phyloP scores from a whole-genome alignment of 2,888 invertebrate genomes.

The Dexiosoma caninum region DNA sequence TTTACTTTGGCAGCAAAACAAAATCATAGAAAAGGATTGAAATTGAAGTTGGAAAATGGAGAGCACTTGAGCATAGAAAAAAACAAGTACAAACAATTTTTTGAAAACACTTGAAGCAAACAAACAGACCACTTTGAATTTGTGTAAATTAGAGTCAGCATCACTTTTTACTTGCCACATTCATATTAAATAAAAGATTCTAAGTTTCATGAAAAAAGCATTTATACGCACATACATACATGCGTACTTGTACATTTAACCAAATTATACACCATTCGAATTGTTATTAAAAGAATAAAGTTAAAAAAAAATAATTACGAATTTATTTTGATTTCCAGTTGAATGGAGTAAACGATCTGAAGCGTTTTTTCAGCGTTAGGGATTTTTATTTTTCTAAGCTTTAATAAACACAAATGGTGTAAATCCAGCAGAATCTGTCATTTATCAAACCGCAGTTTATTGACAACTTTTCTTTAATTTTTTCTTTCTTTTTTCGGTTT shows the following conservation, averaged over 20 bases:
- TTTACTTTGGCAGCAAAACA: conserved; percentile 35
- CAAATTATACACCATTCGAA: too few relatives aligned
- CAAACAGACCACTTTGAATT: conserved; percentile 22
- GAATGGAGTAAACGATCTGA: too few relatives aligned
- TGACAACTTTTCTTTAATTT: conserved; percentile 35
- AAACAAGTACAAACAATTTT: neutral
- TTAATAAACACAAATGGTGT: neutral
- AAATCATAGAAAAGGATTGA: conserved; percentile 45
- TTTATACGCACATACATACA: too few relatives aligned
- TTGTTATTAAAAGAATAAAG: too few relatives aligned
- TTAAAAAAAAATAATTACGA: too few relatives aligned
- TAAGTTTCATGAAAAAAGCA: too few relatives aligned
- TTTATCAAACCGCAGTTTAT: conserved; percentile 50
- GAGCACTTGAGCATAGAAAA: conserved; percentile 7
- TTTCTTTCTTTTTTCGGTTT: neutral
- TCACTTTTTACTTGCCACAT: neutral
- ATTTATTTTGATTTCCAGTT: too few relatives aligned
- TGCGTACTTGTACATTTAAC: too few relatives aligned
- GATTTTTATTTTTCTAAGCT: too few relatives aligned
- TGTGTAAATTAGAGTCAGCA: neutral
- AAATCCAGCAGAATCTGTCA: neutral
- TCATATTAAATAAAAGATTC: neutral
- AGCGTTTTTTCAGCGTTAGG: too few relatives aligned
- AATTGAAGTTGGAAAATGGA: neutral
- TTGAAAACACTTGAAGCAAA: conserved; percentile 1